phyloP scores from a whole-genome alignment of 2,888 invertebrate species.

The Microchrysa polita region DNA sequence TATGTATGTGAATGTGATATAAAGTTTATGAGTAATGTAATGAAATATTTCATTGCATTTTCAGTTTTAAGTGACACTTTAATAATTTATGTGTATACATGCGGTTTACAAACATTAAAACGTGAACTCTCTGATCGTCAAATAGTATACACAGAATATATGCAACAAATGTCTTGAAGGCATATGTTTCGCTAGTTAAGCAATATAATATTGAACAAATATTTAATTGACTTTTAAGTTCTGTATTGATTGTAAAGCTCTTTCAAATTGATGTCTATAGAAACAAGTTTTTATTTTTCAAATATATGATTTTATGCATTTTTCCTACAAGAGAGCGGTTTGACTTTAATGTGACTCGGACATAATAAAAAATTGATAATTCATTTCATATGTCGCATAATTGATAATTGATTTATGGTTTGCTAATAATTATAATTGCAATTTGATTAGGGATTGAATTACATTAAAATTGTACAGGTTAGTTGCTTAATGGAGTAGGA shows the following conservation, averaged over 20 bases:
- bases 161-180: slow-evolving; percentile 1
- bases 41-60: slow-evolving; percentile 38
- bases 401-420: slow-evolving; percentile 34
- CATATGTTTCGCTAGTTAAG: slow-evolving; percentile 6
- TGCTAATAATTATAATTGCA: slow-evolving; percentile 22
- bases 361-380: slow-evolving; percentile 18
- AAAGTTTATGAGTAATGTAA: slow-evolving; percentile 40
- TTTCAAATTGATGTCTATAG: neutral
- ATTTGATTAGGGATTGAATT: slow-evolving; percentile 15
- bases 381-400: slow-evolving; percentile 14
- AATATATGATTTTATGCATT: neutral
- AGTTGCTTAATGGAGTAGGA: too few relatives aligned
- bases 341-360: slow-evolving; percentile 14
- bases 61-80: slow-evolving; percentile 42
- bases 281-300: neutral
- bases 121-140: neutral
- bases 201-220: slow-evolving; percentile 36
- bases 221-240: slow-evolving; percentile 29
- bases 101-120: slow-evolving; percentile 22
- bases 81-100: slow-evolving; percentile 25
- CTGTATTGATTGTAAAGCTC: neutral
- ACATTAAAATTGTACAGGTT: too few relatives aligned
- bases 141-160: neutral
- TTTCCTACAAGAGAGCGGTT: too few relatives aligned
- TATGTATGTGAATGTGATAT: too few relatives aligned